Evolutionary conservation across 2,113 vertebrate species (phyloP).

Genomic region (Cyanoramphus novaezelandiae): DNA sequence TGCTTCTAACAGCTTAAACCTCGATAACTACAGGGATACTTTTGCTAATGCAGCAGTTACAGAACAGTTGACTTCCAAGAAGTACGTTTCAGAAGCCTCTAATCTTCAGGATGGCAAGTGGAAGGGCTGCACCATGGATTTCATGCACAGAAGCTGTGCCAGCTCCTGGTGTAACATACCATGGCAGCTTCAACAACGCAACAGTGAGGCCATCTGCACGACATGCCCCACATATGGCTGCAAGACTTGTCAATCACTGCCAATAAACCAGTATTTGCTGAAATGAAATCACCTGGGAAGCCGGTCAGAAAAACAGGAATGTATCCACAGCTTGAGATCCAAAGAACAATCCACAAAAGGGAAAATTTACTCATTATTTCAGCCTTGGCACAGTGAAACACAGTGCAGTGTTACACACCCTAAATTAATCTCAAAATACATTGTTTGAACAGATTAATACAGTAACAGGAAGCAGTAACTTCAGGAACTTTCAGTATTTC

Average conservation of each 20-base stretch:
- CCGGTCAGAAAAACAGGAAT: background rate
- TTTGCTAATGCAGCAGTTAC: background rate
- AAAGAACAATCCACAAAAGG: background rate
- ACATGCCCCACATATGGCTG: fast-evolving
- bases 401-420: background rate
- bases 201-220: background rate
- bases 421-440: background rate
- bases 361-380: background rate
- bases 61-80: background rate
- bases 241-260: too few species aligned
- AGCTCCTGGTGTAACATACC: background rate
- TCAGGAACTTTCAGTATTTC: background rate
- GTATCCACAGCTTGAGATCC: background rate
- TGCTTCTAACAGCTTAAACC: background rate
- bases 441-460: background rate
- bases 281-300: background rate
- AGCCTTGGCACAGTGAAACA: background rate
- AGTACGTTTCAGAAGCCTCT: background rate
- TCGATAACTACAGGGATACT: background rate
- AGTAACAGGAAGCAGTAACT: background rate
- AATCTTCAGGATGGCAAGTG: background rate
- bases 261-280: background rate
- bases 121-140: background rate
- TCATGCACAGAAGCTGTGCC: background rate
- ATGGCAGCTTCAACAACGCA: fast-evolving